Evolutionary conservation across 2,888 invertebrate species (phyloP).

Genomic region (Nemurella pictetii): DNA sequence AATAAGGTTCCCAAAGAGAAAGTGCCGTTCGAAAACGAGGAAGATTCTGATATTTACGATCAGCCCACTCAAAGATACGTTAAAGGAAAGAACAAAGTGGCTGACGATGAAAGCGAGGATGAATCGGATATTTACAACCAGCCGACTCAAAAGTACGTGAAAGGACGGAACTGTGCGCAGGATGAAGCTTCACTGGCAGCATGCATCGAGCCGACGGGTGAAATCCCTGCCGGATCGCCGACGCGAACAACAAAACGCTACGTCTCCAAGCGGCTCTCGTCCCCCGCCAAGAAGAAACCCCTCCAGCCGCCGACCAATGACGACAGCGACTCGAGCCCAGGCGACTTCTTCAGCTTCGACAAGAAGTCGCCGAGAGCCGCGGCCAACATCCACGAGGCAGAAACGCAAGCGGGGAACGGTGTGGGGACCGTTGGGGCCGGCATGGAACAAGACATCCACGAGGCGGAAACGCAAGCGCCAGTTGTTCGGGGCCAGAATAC

Average conservation of each 20-base stretch:
- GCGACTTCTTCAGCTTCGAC: no score
- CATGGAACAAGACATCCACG: conserved; percentile 5
- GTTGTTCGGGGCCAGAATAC: neutral
- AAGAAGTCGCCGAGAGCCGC: no score
- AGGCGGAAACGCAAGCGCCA: neutral
- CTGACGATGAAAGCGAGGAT: neutral
- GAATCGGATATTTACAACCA: neutral
- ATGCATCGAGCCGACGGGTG: no score
- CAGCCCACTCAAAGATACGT: neutral
- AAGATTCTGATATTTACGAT: no score
- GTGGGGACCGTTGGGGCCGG: neutral
- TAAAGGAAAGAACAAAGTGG: neutral
- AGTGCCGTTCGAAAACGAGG: no score
- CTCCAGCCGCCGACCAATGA: no score
- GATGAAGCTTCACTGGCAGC: neutral
- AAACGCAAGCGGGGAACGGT: neutral
- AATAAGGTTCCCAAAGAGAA: no score
- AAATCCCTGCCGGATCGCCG: no score
- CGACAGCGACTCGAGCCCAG: no score
- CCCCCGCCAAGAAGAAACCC: no score
- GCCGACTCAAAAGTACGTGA: neutral
- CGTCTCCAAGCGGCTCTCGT: no score
- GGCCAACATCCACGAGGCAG: neutral
- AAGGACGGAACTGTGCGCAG: neutral
- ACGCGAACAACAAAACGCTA: no score